Conservation (phyloP, 2,797 vertebrate species). For the Eulemur mongoz region DNA sequence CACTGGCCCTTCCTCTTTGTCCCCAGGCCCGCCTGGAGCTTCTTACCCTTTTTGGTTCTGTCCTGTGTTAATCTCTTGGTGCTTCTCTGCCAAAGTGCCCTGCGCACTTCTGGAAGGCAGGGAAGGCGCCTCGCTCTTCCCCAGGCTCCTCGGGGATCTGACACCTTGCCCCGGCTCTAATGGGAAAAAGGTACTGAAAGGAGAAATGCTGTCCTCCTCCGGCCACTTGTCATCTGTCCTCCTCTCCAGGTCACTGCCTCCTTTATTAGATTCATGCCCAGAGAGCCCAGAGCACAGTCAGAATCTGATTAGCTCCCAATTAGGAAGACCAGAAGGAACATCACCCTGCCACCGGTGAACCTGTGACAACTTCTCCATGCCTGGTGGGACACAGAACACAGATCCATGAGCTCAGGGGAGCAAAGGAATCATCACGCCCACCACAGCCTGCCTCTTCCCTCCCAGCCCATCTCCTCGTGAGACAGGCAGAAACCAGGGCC, state of each 20-base stretch:
- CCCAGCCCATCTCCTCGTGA: background rate
- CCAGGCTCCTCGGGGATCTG: background rate
- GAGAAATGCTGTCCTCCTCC: background rate
- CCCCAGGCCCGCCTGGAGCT: background rate
- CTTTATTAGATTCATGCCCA: constrained; percentile 68
- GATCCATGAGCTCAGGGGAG: background rate
- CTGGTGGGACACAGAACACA: background rate
- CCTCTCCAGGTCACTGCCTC: background rate
- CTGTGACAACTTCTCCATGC: background rate
- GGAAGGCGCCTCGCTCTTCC: background rate
- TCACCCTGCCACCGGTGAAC: background rate
- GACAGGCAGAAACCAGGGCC: background rate
- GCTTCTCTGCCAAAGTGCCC: background rate
- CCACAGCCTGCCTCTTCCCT: background rate
- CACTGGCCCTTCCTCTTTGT: background rate
- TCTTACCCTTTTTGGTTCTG: background rate
- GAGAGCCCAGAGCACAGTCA: background rate
- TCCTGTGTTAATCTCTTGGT: background rate
- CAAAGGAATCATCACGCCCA: background rate
- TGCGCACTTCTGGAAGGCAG: background rate
- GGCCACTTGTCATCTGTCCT: background rate
- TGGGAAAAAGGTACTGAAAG: background rate
- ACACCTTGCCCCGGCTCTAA: background rate
- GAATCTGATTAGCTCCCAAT: constrained; percentile 71
- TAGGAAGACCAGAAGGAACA: constrained; percentile 14